Evolutionary conservation across 2,888 invertebrate species (phyloP), one percentile per base, ranked within the genome.

Genomic region (Cheilosia variabilis): DNA sequence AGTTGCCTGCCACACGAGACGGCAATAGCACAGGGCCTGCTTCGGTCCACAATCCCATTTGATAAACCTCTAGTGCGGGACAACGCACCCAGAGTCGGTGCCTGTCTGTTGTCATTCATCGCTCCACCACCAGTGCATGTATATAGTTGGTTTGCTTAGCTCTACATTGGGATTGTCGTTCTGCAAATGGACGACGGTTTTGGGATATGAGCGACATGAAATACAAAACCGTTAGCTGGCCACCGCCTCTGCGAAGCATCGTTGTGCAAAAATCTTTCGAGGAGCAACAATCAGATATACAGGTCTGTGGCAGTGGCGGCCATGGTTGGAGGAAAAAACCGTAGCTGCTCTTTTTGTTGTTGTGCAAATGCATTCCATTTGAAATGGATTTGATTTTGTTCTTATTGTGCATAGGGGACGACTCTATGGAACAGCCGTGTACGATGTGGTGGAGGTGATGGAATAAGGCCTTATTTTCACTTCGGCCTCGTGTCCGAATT

Each of bases 21-120:
- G 22, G 43, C n/a, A 43, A n/a, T 41, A 31, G 60, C 34, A 50
- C 52, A 19, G 34, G 60, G 47, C 41, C 69, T 62, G 55, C 22
- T 76, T 66, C 27, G 66, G 84, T 75, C 76, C 66, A 66, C 80
- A 76, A 84, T 80, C 84, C 60, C 84, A 79, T 79, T 84, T 84
- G 58, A 71, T 66, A 84, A 80, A 84, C 80, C 84, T 71, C 60
- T 71, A 34, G 80, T 86, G 65, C 55, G 65, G 69, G 55, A 58
- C 72, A 71, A 52, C 47, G 62, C n/a, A 69, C 27, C 15, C n/a
- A n/a, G 65, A 63, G 53, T 27, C 53, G 57, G n/a, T 43, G 22
- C 37, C 34, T 73, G 37, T 65, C 43, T 65, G 58, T 53, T 58
- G 60, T 75, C 57, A 37, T 84, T 57, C 68, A 63, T 68, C 50